These are phyloP conservation scores for Ormia ochracea DNA, from an alignment of 2,888 invertebrate species.

Conservation along the genomic window DNA sequence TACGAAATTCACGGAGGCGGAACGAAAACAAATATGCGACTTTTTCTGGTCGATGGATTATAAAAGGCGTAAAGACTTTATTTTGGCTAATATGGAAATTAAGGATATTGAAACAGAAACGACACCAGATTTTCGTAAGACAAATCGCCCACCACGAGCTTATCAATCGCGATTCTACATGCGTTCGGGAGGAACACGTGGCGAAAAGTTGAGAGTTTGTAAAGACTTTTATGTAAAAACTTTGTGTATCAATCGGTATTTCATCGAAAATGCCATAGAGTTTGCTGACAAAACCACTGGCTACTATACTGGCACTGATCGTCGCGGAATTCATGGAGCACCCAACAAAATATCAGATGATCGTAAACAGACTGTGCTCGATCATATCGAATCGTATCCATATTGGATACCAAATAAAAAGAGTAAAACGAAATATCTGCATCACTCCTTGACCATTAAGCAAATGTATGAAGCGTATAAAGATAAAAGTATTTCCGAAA, in stretches of 20 bases:
- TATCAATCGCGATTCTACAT: conserved; percentile 61
- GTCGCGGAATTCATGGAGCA: conserved; percentile 48
- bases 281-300: conserved; percentile 64
- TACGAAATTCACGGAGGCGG: conserved; percentile 60
- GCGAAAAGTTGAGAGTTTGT: conserved; percentile 64
- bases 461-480: conserved; percentile 63
- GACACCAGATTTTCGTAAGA: conserved; percentile 61
- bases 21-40: conserved; percentile 63
- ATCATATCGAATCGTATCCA: conserved; percentile 64
- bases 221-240: conserved; percentile 62
- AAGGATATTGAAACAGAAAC: conserved; percentile 58
- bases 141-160: conserved; percentile 60
- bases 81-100: conserved; percentile 62
- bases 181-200: conserved; percentile 47
- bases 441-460: conserved; percentile 62
- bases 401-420: conserved; percentile 64
- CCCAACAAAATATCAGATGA: conserved; percentile 59
- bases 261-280: conserved; percentile 59
- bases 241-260: conserved; percentile 56
- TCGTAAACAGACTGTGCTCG: conserved; percentile 50
- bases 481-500: conserved; percentile 40
- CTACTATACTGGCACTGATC: conserved; percentile 60
- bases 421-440: conserved; percentile 61
- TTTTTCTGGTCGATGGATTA: conserved; percentile 64
- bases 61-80: conserved; percentile 64